Base-by-base conservation (phyloP, 1,140 invertebrate genomes). In the Holcopasites calliopsidis region DNA sequence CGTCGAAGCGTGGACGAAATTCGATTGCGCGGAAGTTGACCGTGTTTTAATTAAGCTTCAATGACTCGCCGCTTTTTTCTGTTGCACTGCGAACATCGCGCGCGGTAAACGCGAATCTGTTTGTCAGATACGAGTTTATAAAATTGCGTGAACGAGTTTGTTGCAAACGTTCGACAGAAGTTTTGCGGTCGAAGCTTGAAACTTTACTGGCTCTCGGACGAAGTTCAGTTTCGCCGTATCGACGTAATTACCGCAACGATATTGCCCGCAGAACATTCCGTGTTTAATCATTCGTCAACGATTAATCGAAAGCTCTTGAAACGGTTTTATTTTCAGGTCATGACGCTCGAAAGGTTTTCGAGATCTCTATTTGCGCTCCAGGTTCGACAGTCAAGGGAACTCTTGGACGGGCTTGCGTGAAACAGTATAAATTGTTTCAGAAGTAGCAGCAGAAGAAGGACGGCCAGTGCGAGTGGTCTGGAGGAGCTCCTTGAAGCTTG, bases 341-440 rank as follows among this genome's bases (percentile, higher is more conserved):
- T 40, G 21, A 68, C 42, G 66, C 74, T 76, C 52, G 38, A 23
- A 4, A 76, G 76, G 77, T 82, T 81, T 60, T 49, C 47, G 44
- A 80, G 61, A 77, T 65, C 55, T 77, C 66, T 80, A 81, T 80
- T 81, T 80, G 62, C 77, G 72, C 73, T 81, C 28, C 47, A 77
- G 73, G 44, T 72, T 82, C 80, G 61, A 70, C 65, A 68, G 66
- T 81, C 74, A 62, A 77, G 78, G n/a, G 57, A 80, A 80, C 79
- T 82, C 66, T 72, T 16, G 54, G 79, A 49, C 38, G n/a, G 61
- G 60, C 38, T 10, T 62, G 55, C 11, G 49, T 73, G 77, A 60
- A 72, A 77, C 49, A 79, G 78, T 82, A 82, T 82, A 82, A 82
- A 82, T 82, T 82, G 80, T 82, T 80, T 72, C 68, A 80, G 57